phyloP scores from a whole-genome alignment of 1,140 invertebrate species.

The Linepithema humile region DNA sequence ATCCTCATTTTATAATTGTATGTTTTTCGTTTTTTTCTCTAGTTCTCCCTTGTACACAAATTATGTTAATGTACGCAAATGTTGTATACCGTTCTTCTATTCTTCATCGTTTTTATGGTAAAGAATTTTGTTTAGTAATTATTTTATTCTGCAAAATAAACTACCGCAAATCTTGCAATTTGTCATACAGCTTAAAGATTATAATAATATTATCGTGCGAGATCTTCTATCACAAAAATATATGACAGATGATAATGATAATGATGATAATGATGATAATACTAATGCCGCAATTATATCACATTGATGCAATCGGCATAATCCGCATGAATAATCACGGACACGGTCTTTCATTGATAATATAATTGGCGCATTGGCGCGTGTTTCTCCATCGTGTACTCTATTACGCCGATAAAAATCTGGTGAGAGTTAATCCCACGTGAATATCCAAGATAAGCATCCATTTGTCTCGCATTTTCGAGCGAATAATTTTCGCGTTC shows the following conservation, averaged over 20 bases:
- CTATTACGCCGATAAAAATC: not conserved
- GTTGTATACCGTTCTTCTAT: not conserved
- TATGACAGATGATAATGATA: too few relatives aligned
- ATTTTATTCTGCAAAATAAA: not conserved
- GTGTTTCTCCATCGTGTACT: not conserved
- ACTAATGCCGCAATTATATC: too few relatives aligned
- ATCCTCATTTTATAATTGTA: not conserved
- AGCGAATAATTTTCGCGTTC: conserved; percentile 35
- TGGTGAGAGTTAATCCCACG: not conserved
- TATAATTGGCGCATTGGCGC: not conserved
- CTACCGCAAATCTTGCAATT: not conserved
- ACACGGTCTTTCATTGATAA: too few relatives aligned
- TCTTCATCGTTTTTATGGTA: not conserved
- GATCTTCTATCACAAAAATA: too few relatives aligned
- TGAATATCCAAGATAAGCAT: not conserved
- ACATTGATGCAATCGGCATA: too few relatives aligned
- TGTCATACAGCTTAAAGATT: not conserved
- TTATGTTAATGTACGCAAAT: not conserved
- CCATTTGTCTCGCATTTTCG: not conserved
- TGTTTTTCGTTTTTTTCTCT: not conserved
- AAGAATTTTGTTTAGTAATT: not conserved
- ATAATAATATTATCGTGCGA: not conserved
- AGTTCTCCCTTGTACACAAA: not conserved
- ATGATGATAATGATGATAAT: too few relatives aligned
- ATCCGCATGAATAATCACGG: too few relatives aligned